Conservation (phyloP, 2,888 invertebrate genomes). For the Macaria liturata region DNA sequence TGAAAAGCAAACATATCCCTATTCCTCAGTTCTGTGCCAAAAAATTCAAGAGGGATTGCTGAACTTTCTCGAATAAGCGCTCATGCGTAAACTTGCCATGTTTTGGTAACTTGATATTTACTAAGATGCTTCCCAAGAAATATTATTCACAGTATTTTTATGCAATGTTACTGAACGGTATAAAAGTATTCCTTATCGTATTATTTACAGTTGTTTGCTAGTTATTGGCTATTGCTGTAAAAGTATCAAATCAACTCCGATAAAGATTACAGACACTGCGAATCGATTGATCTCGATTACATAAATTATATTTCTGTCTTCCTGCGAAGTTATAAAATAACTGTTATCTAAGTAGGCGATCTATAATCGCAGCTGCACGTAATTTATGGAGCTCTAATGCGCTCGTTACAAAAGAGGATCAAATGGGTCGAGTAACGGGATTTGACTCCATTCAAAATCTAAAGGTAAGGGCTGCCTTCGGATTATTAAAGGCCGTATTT, state of each 20-base stretch:
- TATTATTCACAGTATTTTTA: no score
- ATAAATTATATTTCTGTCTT: slow-evolving; percentile 10
- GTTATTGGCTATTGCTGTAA: slow-evolving; percentile 8
- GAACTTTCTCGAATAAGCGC: not conserved
- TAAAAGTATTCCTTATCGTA: no score
- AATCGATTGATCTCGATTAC: slow-evolving; percentile 2
- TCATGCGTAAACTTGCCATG: no score
- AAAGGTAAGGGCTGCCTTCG: slow-evolving; percentile 18
- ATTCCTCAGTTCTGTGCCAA: slow-evolving; percentile 7
- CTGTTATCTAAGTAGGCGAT: slow-evolving; percentile 39
- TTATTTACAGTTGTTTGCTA: no score
- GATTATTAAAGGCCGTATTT: slow-evolving; percentile 3
- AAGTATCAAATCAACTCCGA: slow-evolving; percentile 4
- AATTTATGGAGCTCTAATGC: slow-evolving; percentile 21
- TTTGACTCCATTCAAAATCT: slow-evolving; percentile 29
- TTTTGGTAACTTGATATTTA: no score
- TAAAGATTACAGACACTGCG: slow-evolving; percentile 13
- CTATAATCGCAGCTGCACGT: slow-evolving; percentile 24
- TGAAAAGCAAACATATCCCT: slow-evolving; percentile 9
- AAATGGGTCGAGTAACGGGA: slow-evolving; percentile 45
- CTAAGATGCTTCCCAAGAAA: no score
- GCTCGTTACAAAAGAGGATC: slow-evolving; percentile 31
- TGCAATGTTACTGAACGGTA: no score
- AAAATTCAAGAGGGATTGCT: slow-evolving; percentile 5
- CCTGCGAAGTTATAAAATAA: slow-evolving; percentile 19